Evolutionary conservation across 2,888 invertebrate genomes (phyloP), one percentile per base, ranked within the genome.

Genomic region (Odontomyia ornata): DNA sequence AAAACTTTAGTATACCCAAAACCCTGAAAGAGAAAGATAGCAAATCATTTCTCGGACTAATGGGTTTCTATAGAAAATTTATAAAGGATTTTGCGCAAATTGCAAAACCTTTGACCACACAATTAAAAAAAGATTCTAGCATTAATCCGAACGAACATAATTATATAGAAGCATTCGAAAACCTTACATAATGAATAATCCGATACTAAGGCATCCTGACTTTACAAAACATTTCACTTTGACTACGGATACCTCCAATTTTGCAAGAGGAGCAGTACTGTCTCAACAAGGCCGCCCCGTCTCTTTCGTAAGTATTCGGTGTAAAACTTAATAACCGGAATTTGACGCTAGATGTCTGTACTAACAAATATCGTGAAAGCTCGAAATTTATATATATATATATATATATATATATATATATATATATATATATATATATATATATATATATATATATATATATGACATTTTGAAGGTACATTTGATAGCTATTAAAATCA

Each of bases 11-110:
- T 9, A 46, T 82, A 4, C 81, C 79, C 11, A 79, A 78, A 75
- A 82, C 79, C 9, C 65, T 28, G 60, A 82, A 81, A 77, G 65
- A 43, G 60, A 82, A 81, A 77, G 65, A 82, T 79, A 80, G 82
- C 3, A 82, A 82, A 80, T 60, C 64, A 9, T 83, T 82, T 81
- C 76, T 81, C 76, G 15, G 79, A 81, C 15, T 69, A 23, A 47
- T n/a, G 4, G 69, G 69, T 3, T 69, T 47, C 25, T 47, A 69
- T 25, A 21, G 69, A 25, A 69, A 69, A 69, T 69, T 69, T n/a
- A 69, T 72, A 18, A 27, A 28, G 30, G 72, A 72, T n/a, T 56
- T 25, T 18, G 72, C 72, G n/a, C n/a, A n/a, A n/a, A n/a, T 72
- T 1, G 72, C 52, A 1, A 72, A 72, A 18, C 21, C 25, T 11